Conservation (phyloP, 2,113 vertebrate genomes). For the Cheilinus undulatus region DNA sequence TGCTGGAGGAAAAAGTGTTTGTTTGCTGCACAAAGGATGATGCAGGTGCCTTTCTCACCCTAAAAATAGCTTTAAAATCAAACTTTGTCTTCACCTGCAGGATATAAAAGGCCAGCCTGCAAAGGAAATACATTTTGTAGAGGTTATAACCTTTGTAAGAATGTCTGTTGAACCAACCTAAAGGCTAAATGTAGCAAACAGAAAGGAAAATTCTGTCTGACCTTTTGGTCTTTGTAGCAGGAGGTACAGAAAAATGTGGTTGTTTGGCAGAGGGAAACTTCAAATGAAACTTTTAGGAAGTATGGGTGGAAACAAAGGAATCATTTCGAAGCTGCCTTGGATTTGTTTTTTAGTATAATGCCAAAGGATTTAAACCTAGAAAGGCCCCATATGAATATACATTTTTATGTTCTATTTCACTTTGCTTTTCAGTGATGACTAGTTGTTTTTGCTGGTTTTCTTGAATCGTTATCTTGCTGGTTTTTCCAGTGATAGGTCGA, state of each 20-base stretch:
- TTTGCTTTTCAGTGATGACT: too few relatives aligned
- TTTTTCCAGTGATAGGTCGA: too few relatives aligned
- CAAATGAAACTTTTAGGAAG: too few relatives aligned
- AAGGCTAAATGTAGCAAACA: not conserved
- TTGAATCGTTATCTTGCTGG: too few relatives aligned
- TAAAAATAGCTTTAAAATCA: slow-evolving; percentile 12
- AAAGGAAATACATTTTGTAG: not conserved
- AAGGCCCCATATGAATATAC: too few relatives aligned
- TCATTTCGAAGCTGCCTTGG: too few relatives aligned
- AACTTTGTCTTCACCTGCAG: slow-evolving; percentile 17
- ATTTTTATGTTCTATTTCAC: too few relatives aligned
- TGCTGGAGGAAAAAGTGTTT: not conserved
- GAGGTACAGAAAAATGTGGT: not conserved
- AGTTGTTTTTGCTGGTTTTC: too few relatives aligned
- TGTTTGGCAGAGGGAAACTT: not conserved
- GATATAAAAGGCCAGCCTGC: not conserved
- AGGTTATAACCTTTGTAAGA: not conserved
- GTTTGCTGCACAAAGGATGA: too few relatives aligned
- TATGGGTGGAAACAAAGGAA: too few relatives aligned
- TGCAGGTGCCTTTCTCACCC: not conserved
- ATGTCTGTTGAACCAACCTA: not conserved
- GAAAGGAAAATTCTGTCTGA: not conserved
- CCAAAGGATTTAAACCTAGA: too few relatives aligned
- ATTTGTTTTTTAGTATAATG: too few relatives aligned
- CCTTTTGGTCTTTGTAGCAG: not conserved